Base-by-base conservation (phyloP, 2,113 vertebrate genomes). In the Eulemur rufifrons region DNA sequence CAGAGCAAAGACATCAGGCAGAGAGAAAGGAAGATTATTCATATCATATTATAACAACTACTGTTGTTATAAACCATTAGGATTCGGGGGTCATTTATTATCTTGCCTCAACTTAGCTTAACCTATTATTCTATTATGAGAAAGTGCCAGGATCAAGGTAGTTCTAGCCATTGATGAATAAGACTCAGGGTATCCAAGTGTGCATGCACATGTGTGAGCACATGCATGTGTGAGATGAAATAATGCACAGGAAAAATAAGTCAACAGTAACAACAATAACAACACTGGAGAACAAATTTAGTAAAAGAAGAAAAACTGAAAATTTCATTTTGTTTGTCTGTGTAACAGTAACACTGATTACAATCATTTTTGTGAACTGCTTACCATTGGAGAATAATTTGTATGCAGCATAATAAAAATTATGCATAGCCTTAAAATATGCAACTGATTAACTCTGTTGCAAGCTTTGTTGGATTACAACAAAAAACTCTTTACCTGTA, bases 401-500 rank as follows among this genome's bases (percentile, higher is more conserved):
- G 52, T 83, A 83, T 92, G 90, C 63, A 89, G 20, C 39, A 95
- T 86, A 96, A 95, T 97, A 94, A 74, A 97, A 91, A 84, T 93
- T 93, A 96, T 77, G 68, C 74, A 80, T 74, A 50, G 12, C 37
- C 84, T 95, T 97, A 97, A 96, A 93, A 84, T 93, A 95, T 68
- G 21, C 25, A 89, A 56, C 87, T 94, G 95, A 97, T 94, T 97
- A 91, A 96, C 73, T 93, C 91, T 71, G 78, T 93, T 95, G n/a
- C 21, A 64, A 73, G 54, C 59, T 95, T 95, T 95, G 85, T 95
- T 97, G 95, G 94, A 97, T 95, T 95, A 89, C 82, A 96, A 94
- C 69, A 96, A 92, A 95, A 97, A 84, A 80, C 45, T 94, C 63
- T 94, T 27, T 95, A 87, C 12, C 2, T 92, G 29, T 92, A 66